phyloP scores from a whole-genome alignment of 2,113 vertebrate genomes.

The Dicaeum eximium region DNA sequence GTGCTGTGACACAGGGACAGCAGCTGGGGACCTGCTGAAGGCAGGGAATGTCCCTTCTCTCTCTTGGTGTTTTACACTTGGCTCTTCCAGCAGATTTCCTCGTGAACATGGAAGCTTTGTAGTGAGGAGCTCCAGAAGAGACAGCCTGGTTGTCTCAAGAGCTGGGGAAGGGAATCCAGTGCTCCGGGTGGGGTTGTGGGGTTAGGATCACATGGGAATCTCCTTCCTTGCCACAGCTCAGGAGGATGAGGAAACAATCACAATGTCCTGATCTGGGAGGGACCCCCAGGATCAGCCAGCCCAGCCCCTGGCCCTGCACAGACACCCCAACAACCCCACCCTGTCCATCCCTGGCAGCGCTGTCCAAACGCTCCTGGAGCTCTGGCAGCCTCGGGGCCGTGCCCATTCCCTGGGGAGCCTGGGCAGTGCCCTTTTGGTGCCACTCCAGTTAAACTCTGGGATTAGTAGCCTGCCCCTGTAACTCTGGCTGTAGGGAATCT shows the following conservation, averaged over 20 bases:
- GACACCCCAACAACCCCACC: background rate
- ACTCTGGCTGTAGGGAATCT: background rate
- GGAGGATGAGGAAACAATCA: background rate
- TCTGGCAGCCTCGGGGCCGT: background rate
- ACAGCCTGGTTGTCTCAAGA: background rate
- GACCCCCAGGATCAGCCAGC: fast-evolving
- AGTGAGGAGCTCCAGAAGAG: background rate
- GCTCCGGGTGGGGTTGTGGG: background rate
- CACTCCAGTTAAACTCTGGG: background rate
- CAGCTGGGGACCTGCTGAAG: fast-evolving
- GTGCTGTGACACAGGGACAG: background rate
- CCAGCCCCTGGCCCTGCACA: fast-evolving
- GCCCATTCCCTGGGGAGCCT: background rate
- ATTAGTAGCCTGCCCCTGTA: background rate
- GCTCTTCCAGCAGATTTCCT: background rate
- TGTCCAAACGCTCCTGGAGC: background rate
- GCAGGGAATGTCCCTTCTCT: background rate
- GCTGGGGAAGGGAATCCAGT: no score
- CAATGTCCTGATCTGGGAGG: background rate
- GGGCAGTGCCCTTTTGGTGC: background rate
- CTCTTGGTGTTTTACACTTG: background rate
- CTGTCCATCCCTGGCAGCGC: background rate
- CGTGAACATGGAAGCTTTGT: fast-evolving
- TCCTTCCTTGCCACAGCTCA: background rate
- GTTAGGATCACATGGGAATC: fast-evolving